phyloP scores from a whole-genome alignment of 2,113 vertebrate species.

The Sturnira hondurensis region DNA sequence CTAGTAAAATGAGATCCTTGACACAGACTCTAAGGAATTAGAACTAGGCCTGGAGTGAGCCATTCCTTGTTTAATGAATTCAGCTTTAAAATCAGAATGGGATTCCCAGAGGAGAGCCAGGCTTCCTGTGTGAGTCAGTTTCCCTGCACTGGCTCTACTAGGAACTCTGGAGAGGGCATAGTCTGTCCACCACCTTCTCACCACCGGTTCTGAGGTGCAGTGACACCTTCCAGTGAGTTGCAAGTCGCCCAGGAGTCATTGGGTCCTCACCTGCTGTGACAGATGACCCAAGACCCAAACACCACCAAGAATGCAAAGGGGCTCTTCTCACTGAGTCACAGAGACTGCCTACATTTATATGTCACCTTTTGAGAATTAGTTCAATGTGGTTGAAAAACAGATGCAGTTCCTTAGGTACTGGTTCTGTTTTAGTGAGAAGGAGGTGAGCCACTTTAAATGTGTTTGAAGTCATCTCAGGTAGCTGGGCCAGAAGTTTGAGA shows the following conservation, averaged over 20 bases:
- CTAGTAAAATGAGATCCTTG: neutral
- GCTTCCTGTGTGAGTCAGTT: neutral
- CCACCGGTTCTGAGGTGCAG: neutral
- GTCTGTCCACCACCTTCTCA: neutral
- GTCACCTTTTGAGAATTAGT: neutral
- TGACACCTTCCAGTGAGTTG: no score
- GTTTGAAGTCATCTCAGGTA: neutral
- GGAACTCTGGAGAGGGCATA: neutral
- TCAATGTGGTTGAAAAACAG: neutral
- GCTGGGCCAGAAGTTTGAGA: neutral
- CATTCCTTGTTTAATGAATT: slow-evolving; percentile 35
- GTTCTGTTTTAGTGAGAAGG: neutral
- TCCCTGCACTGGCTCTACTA: neutral
- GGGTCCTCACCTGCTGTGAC: neutral
- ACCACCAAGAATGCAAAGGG: no score
- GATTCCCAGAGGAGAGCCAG: neutral
- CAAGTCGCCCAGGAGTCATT: fast-evolving
- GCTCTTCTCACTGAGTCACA: neutral
- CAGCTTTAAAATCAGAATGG: neutral
- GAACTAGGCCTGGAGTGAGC: neutral
- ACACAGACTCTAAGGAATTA: neutral
- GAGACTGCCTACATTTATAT: neutral
- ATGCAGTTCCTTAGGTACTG: neutral
- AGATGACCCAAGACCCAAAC: neutral
- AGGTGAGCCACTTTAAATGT: neutral